Percentiles rank a stretch among this genome's conserved stretches.
These are phyloP conservation scores for Pleuronectes platessa DNA, from an alignment of 2,113 vertebrate species.

Conservation along the genomic window DNA sequence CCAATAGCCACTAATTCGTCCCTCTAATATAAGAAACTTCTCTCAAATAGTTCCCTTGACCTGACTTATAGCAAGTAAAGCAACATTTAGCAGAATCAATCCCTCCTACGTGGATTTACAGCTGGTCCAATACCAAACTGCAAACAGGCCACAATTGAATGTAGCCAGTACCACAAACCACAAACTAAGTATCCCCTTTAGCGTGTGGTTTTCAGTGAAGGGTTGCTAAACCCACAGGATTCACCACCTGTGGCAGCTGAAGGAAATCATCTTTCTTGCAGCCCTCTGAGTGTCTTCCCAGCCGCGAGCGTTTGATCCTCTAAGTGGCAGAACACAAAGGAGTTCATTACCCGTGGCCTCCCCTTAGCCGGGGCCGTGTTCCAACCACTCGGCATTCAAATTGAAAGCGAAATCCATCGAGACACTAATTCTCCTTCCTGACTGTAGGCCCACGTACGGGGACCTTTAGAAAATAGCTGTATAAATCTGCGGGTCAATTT, in stretches of 20 bases:
- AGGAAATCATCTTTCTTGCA: conserved; percentile 40
- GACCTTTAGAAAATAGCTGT: conserved; percentile 74
- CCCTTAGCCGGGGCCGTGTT: conserved; percentile 47
- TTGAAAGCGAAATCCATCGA: conserved; percentile 74
- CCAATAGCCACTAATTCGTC: not conserved
- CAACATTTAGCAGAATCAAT: not conserved
- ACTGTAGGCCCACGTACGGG: conserved; percentile 57
- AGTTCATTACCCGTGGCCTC: conserved; percentile 66
- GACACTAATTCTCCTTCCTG: conserved; percentile 69
- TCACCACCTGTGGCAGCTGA: conserved; percentile 5
- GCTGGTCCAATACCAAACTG: not conserved
- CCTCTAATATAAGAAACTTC: not conserved
- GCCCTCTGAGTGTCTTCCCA: conserved; percentile 49
- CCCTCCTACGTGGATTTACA: not conserved
- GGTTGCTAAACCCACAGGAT: conserved; percentile 24
- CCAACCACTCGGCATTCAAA: conserved; percentile 68
- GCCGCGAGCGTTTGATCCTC: conserved; percentile 59
- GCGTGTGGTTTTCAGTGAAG: not conserved
- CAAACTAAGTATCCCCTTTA: not conserved
- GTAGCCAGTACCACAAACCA: not conserved
- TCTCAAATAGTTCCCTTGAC: not conserved
- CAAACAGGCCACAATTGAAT: not conserved
- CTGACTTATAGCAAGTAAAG: not conserved
- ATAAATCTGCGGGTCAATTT: conserved; percentile 76
- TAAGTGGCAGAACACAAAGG: conserved; percentile 61